Evolutionary conservation across 2,113 vertebrate species (phyloP), one percentile per base, ranked within the genome.

Genomic region (Campylorhamphus procurvoides): DNA sequence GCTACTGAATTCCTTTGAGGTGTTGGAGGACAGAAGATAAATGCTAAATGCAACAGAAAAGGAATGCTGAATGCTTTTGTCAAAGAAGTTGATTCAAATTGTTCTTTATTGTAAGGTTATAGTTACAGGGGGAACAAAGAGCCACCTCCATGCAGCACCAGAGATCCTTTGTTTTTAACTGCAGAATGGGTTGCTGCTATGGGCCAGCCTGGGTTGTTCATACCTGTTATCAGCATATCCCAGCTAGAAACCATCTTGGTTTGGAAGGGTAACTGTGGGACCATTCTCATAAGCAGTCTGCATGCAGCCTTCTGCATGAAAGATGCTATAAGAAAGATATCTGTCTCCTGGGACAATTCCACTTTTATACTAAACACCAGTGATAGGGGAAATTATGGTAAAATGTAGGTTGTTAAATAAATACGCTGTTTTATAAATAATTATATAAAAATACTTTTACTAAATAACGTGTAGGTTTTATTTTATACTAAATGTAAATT

Each of bases 331-430:
- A 40, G 40, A 40, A 40, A 40, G 40, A 40, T 40, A 40, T 76
- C 12, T 75, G 6, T 20, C 24, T 46, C 28, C 58, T 49, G 12
- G 4, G 10, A 47, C 4, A 59, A 59, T 27, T 84, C 19, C 7
- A 19, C 28, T 80, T 66, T 75, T 55, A 31, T 44, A 31, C 6
- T 71, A 49, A 89, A 55, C 6, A 22, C 10, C 50, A 24, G 47
- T 37, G 12, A 14, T 47, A 27, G 39, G 15, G 1, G 12, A 5
- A 2, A 0, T 8, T 49, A 39, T 56, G 27, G 11, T 27, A 42
- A 72, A 71, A 66, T 55, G 8, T 40, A 35, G 12, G 15, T 42
- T 62, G 28, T 50, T 50, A 71, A 53, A 59, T 39, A 81, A 76
- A 23, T 37, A 31, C 9, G 14, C 14, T 14, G 1, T 8, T 76